These are phyloP conservation scores for Perca flavescens DNA, from an alignment of 2,113 vertebrate genomes.

Conservation along the genomic window DNA sequence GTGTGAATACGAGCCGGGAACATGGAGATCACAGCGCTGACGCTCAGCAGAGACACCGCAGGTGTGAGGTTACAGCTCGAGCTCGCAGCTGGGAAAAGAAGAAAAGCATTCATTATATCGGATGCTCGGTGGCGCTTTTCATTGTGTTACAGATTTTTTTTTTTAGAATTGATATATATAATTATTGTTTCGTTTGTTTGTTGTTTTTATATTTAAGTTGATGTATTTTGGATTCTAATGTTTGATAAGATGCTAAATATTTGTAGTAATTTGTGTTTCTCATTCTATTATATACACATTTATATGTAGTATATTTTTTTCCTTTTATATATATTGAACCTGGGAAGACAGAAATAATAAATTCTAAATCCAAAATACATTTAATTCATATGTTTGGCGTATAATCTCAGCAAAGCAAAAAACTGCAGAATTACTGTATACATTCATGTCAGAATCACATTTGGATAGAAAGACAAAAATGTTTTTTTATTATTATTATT, in stretches of 20 bases:
- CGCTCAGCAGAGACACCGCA: slow-evolving; percentile 65
- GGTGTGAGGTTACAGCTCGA: slow-evolving; percentile 67
- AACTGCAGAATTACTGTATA: neutral
- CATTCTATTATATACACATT: too few species aligned
- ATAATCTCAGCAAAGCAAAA: too few species aligned
- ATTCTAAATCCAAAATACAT: too few species aligned
- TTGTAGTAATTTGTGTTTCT: too few species aligned
- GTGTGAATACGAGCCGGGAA: slow-evolving; percentile 63
- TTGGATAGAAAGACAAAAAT: neutral
- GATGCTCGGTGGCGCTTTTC: neutral
- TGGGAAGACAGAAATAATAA: too few species aligned
- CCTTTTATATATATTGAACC: too few species aligned
- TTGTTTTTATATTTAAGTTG: neutral
- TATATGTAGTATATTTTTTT: too few species aligned
- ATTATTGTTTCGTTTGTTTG: neutral
- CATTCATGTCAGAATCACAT: neutral
- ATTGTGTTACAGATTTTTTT: neutral
- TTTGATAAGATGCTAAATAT: too few species aligned
- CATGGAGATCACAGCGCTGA: slow-evolving; percentile 54
- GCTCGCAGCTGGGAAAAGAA: slow-evolving; percentile 77
- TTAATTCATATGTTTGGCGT: too few species aligned
- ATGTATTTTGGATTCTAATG: too few species aligned
- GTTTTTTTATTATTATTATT: too few species aligned
- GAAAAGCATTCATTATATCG: slow-evolving; percentile 3
- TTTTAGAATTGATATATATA: too few species aligned